Evolutionary conservation across 2,113 vertebrate genomes (phyloP), one percentile per base, ranked within the genome.

Genomic region (Cacatua alba): DNA sequence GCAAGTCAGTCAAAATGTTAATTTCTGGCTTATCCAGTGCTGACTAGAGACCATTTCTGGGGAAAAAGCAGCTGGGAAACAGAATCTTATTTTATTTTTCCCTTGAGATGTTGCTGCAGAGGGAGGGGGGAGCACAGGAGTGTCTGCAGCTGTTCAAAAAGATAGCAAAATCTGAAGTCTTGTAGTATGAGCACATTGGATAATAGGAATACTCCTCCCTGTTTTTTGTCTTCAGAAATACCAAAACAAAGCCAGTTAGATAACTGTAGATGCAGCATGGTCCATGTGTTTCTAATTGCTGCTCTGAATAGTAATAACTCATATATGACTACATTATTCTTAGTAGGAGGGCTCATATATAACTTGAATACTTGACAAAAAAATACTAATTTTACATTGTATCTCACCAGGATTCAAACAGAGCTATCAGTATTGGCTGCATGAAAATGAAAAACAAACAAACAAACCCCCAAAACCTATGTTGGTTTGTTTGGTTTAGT

Each of bases 91-190:
- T 76, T 52, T 53, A 28, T 43, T 71, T 82, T 78, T 51, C 43
- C 29, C n/a, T 41, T 43, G 49, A 79, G 67, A 41, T 41, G 11
- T 11, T 74, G 17, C 35, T 1, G 10, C 1, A 3, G 25, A 12
- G 17, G 31, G 15, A 80, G 29, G 3, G 6, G 23, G 35, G 11
- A 79, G 23, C 39, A 60, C 0, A 0, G 39, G 28, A 7, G 1
- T 39, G 8, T 53, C 44, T 86, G 59, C 80, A 85, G 79, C 63
- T 82, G 76, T 79, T 83, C 26, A 46, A 62, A 88, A 88, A 82
- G 44, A 84, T 1, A 60, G 23, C 23, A 68, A 51, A 76, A 68
- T 79, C 28, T 88, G 91, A 33, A 72, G 59, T 37, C 9, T 90
- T 7, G 12, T 83, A 37, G 74, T 31, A 49, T 26, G 25, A 88